phyloP scores from a whole-genome alignment of 2,113 vertebrate species.

The Blennius ocellaris region DNA sequence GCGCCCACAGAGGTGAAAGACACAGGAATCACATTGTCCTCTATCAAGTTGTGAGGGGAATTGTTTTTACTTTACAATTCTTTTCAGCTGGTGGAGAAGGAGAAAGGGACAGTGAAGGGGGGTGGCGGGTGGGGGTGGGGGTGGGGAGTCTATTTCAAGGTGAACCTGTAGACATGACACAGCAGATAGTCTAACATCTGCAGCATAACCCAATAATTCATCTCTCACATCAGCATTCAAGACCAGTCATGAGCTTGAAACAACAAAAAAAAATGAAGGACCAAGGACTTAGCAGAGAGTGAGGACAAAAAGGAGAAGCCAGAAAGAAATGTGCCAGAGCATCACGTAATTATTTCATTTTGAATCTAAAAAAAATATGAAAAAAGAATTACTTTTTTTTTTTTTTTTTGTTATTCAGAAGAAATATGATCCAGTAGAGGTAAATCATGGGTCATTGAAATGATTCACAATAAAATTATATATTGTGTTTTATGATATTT shows the following conservation, averaged over 20 bases:
- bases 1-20: conserved; percentile 59
- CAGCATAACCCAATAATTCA: conserved; percentile 79
- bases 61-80: conserved; percentile 55
- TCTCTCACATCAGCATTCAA: conserved; percentile 81
- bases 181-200: conserved; percentile 74
- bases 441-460: no score
- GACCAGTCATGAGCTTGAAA: conserved; percentile 77
- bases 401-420: no score
- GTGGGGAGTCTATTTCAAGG: conserved; percentile 76
- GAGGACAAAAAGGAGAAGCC: conserved; percentile 48
- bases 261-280: conserved; percentile 64
- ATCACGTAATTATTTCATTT: not conserved
- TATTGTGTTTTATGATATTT: not conserved
- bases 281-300: conserved; percentile 66
- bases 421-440: no score
- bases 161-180: conserved; percentile 78
- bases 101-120: conserved; percentile 50
- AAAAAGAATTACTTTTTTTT: no score
- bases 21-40: conserved; percentile 53
- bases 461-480: no score
- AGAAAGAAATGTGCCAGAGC: conserved; percentile 1
- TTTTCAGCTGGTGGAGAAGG: conserved; percentile 41
- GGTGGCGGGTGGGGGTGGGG: not conserved
- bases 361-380: no score
- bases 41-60: conserved; percentile 47